Percentiles rank a stretch among this genome's conserved stretches.
phyloP scores from a whole-genome alignment of 2,797 vertebrate species.

The Heliangelus exortis region DNA sequence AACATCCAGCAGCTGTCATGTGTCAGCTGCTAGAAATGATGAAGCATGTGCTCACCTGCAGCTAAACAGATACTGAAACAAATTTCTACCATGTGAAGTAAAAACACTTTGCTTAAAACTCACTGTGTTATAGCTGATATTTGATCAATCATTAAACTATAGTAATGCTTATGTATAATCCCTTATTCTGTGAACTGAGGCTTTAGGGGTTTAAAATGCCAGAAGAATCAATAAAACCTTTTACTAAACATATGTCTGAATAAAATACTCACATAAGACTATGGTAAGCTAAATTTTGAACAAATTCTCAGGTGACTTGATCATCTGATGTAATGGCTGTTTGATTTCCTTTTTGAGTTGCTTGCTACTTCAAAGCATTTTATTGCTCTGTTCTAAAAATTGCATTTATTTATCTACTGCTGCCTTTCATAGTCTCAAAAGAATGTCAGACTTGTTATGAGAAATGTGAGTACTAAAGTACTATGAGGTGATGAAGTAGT shows the following conservation, averaged over 20 bases:
- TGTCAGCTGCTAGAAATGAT: not conserved
- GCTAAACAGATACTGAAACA: not conserved
- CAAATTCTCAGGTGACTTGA: not conserved
- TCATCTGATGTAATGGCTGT: not conserved
- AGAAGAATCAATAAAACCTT: not conserved
- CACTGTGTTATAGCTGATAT: not conserved
- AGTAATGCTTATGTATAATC: not conserved
- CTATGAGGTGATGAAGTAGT: not conserved
- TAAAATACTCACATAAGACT: not conserved
- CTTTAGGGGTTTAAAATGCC: not conserved
- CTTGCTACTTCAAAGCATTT: conserved; percentile 5
- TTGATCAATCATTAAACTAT: not conserved
- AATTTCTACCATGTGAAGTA: not conserved
- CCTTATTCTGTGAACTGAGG: not conserved
- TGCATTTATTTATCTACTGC: conserved; percentile 6
- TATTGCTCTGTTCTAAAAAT: not conserved
- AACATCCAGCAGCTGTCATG: not conserved
- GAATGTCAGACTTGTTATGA: not conserved
- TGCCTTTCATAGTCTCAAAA: conserved; percentile 15
- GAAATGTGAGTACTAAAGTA: not conserved
- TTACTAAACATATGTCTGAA: not conserved
- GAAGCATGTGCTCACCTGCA: not conserved
- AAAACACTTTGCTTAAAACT: not conserved
- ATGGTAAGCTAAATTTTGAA: not conserved
- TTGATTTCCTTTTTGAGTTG: conserved; percentile 38